Base-by-base conservation (phyloP, 2,797 vertebrate species). In the Urosaurus nigricauda region DNA sequence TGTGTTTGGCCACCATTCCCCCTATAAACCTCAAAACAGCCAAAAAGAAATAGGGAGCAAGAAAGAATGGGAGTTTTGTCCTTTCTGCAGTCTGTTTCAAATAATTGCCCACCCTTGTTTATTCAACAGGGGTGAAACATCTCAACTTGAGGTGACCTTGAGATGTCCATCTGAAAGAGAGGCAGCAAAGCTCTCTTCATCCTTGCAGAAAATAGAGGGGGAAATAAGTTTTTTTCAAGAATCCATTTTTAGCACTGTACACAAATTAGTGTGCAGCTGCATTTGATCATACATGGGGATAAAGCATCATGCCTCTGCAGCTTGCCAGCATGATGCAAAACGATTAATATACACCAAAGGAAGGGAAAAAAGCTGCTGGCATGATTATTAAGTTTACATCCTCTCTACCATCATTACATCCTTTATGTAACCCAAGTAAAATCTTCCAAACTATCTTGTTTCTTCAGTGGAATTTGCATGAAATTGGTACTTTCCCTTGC, bases 371-470 rank as follows among this genome's bases (percentile, higher is more conserved):
- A 60, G 19, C 88, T 92, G 26, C 43, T 94, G 93, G 92, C 89
- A 90, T 86, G 51, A 95, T 93, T 93, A 90, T 94, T 94, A 92
- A 40, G 12, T 84, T 90, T 91, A 83, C 86, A 79, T 88, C 88
- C 88, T 75, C 92, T 92, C 89, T 90, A 74, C 75, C 91, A 60
- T 92, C 86, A 93, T 94, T 92, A 88, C 68, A 91, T 84, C 63
- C 89, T 93, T 92, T 94, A 85, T 79, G 74, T 19, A 81, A 79
- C 60, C 53, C 51, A 91, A 92, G 68, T 84, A 88, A 95, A 93
- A 86, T 53, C 43, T 92, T 94, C 21, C 83, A 93, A 73, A n/a
- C 68, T 91, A 91, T 80, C 51, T 91, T 93, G 91, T 1, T 0
- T 37, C 75, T 85, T 60, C 43, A 51, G 56, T 53, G 70, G 71